Conservation (phyloP, 2,797 vertebrate species). For the Oreochromis mossambicus region DNA sequence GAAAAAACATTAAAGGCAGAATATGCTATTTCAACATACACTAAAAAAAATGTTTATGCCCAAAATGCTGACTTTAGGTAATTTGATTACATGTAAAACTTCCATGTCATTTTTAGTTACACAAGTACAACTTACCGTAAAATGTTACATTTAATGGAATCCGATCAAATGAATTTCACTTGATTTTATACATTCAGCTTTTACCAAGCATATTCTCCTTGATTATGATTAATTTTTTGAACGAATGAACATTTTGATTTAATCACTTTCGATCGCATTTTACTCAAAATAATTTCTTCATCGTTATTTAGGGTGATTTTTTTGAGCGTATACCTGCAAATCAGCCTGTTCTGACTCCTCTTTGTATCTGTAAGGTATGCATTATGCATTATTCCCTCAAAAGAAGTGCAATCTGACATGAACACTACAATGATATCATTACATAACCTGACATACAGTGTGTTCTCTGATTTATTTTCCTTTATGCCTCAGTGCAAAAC, state of each 20-base stretch:
- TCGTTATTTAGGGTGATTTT: not conserved
- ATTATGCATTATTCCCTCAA: not conserved
- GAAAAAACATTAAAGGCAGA: not conserved
- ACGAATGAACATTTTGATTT: not conserved
- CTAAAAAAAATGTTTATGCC: not conserved
- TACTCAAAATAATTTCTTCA: not conserved
- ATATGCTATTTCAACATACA: not conserved
- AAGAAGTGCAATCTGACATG: not conserved
- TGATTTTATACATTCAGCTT: not conserved
- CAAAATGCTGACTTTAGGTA: not conserved
- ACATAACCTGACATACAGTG: not conserved
- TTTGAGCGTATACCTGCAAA: not conserved
- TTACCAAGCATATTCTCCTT: not conserved
- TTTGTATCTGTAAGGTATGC: not conserved
- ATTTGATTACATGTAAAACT: not conserved
- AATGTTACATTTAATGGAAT: not conserved
- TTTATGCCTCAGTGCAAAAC: not conserved
- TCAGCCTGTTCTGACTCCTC: not conserved
- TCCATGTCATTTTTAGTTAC: not conserved
- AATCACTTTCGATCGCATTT: not conserved
- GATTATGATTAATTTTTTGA: not conserved
- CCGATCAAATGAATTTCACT: not conserved
- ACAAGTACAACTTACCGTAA: not conserved
- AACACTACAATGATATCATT: not conserved
- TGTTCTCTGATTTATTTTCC: not conserved